Percentiles rank a stretch among this genome's conserved stretches.
Conservation (phyloP, 2,113 vertebrate species). For the Xiphias gladius region DNA sequence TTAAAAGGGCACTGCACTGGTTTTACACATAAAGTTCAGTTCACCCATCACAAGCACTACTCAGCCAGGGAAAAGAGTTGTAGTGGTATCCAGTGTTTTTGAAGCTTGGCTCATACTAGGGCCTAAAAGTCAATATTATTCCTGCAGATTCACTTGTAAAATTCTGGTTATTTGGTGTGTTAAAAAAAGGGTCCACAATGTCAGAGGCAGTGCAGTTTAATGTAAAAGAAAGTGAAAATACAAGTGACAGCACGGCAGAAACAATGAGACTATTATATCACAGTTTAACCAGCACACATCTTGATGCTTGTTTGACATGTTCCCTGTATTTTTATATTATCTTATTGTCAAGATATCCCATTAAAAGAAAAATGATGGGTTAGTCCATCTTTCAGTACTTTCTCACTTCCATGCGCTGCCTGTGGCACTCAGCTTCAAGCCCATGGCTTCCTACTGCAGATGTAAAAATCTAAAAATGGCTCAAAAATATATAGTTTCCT, state of each 20-base stretch:
- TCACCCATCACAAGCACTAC: not conserved
- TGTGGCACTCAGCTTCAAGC: not conserved
- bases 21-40: not conserved
- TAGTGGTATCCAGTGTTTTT: not conserved
- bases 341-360: too few relatives aligned
- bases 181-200: too few relatives aligned
- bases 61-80: not conserved
- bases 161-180: too few relatives aligned
- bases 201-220: not conserved
- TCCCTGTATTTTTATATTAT: too few relatives aligned
- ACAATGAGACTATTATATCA: not conserved
- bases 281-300: not conserved
- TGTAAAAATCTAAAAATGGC: too few relatives aligned
- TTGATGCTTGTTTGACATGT: too few relatives aligned
- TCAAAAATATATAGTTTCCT: too few relatives aligned
- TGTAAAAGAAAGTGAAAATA: not conserved
- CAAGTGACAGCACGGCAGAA: not conserved
- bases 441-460: not conserved
- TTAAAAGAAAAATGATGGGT: not conserved
- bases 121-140: too few relatives aligned
- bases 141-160: too few relatives aligned
- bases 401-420: not conserved
- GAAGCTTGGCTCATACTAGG: not conserved
- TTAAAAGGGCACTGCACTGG: not conserved
- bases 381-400: not conserved